Base-by-base conservation (phyloP, 2,113 vertebrate species). In the Pampusana beccarii region DNA sequence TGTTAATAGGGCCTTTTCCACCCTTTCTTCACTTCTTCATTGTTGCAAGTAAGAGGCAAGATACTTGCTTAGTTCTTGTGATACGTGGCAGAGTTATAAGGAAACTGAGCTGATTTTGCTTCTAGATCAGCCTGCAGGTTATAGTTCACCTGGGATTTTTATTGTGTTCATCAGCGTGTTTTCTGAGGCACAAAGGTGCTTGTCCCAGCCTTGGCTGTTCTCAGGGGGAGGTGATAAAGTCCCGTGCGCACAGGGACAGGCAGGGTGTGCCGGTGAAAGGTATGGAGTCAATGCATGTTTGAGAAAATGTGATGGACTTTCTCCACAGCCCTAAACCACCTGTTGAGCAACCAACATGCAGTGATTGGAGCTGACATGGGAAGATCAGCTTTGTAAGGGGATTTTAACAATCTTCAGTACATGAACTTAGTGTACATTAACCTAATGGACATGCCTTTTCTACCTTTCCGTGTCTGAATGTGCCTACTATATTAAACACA, bases 241-340 rank as follows among this genome's bases (percentile, higher is more conserved):
- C 48, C 67, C 56, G 25, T 54, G 29, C 4, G 2, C 6, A 1
- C 51, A 60, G 56, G 58, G 51, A 34, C 56, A 29, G 64, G 67
- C 64, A 80, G 50, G 25, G 42, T 3, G 11, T 9, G 13, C n/a
- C 26, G 6, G 57, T 9, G 53, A 50, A 91, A 85, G 24, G 7
- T 64, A n/a, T 4, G 31, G 79, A 81, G 29, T 33, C 61, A 48
- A 1, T 0, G 1, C 13, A 50, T 0, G 0, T 53, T 57, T 40
- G 38, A 74, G 70, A 72, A 87, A 85, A 81, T 0, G 0, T 42
- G 56, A 34, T 11, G 18, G 71, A 72, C 80, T 92, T 72, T 85
- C 72, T 71, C 65, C 3, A 1, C 42, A 56, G 62, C 73, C 38
- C 16, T 69, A 58, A 91, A 71, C 16, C 20, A 64, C 58, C 29